Percentiles rank a stretch among this genome's conserved stretches.
These are phyloP conservation scores for Cotesia glomerata DNA, from an alignment of 1,140 invertebrate genomes.

Conservation along the genomic window DNA sequence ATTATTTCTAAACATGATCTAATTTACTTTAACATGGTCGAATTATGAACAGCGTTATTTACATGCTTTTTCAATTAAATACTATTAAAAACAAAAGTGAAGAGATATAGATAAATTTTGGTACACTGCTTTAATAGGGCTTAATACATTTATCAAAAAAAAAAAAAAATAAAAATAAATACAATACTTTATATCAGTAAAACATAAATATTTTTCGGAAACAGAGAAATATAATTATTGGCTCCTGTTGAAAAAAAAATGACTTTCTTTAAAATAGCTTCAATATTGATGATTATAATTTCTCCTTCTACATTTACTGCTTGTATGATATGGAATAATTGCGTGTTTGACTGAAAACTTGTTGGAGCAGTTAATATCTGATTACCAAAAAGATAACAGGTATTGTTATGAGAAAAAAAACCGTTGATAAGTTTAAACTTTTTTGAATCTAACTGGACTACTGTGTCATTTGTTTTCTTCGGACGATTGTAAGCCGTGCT, in stretches of 20 bases:
- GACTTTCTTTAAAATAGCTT: neutral
- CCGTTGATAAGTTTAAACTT: neutral
- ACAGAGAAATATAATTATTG: too few species aligned
- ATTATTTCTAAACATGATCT: too few species aligned
- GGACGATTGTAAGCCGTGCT: neutral
- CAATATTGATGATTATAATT: neutral
- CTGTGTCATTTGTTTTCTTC: constrained; percentile 3
- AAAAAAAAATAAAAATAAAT: too few species aligned
- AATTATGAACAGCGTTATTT: too few species aligned
- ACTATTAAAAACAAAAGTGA: too few species aligned
- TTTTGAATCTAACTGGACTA: neutral
- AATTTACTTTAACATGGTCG: too few species aligned
- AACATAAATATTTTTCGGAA: too few species aligned
- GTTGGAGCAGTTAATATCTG: neutral
- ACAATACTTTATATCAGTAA: too few species aligned
- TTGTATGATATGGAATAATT: neutral
- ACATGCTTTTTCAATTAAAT: too few species aligned
- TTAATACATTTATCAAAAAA: too few species aligned
- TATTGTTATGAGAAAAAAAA: neutral
- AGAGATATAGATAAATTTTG: too few species aligned
- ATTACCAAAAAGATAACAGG: neutral
- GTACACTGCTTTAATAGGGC: too few species aligned
- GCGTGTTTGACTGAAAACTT: neutral
- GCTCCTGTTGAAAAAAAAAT: neutral
- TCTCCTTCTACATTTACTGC: neutral